Evolutionary conservation across 2,797 vertebrate species (phyloP).

Genomic region (Tenualosa ilisha): DNA sequence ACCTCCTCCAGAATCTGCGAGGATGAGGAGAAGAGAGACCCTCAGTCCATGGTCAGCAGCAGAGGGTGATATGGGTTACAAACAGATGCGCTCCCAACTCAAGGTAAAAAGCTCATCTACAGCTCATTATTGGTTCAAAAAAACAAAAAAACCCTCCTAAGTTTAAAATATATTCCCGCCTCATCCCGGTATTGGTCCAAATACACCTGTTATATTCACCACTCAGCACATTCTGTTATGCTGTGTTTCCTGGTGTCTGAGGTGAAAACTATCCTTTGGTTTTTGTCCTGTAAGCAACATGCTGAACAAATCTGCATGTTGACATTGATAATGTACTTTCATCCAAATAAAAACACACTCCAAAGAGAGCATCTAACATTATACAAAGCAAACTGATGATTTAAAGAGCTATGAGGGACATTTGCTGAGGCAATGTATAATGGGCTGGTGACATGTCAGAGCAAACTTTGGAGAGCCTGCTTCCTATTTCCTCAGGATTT

Average conservation of each 20-base stretch:
- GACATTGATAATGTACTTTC: too few species aligned
- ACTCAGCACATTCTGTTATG: background rate
- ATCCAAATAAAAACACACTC: background rate
- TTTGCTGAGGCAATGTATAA: background rate
- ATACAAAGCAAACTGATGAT: background rate
- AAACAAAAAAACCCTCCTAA: too few species aligned
- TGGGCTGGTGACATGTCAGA: background rate
- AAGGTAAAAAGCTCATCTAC: too few species aligned
- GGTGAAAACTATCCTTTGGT: background rate
- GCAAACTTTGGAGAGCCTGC: background rate
- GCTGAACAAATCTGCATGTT: too few species aligned
- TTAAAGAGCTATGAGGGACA: background rate
- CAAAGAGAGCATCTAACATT: background rate
- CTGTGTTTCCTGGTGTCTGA: background rate
- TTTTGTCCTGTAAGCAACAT: background rate
- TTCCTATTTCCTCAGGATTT: slow-evolving; percentile 24
- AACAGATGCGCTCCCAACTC: too few species aligned
- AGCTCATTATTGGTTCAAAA: too few species aligned
- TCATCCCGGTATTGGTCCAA: too few species aligned
- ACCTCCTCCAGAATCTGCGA: slow-evolving; percentile 93
- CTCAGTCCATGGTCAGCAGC: background rate
- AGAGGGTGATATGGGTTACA: background rate
- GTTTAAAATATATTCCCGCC: too few species aligned
- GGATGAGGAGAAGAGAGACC: background rate
- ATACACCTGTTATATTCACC: background rate